Conservation (phyloP, 2,113 vertebrate genomes). For the Gasterosteus aculeatus region DNA sequence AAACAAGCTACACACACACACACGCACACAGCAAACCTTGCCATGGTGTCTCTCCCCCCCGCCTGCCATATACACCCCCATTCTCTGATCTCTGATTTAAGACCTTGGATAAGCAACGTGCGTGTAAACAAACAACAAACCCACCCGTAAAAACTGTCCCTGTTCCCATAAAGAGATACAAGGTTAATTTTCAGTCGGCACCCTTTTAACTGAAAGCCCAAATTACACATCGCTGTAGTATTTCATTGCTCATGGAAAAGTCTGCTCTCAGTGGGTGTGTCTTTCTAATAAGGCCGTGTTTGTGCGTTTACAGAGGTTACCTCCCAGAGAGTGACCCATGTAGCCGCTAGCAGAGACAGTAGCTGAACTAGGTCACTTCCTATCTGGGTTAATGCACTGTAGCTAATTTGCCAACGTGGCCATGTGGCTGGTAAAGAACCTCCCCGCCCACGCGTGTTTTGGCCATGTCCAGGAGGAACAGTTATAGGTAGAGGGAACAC, state of each 20-base stretch:
- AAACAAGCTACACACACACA: slow-evolving; percentile 41
- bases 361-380: slow-evolving; percentile 69
- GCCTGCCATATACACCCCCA: not conserved
- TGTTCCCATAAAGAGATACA: slow-evolving; percentile 3
- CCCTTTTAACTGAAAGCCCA: not conserved
- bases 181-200: slow-evolving; percentile 1
- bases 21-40: not conserved
- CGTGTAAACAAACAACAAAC: slow-evolving; percentile 45
- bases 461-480: slow-evolving; percentile 10
- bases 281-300: slow-evolving; percentile 8
- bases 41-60: slow-evolving; percentile 2
- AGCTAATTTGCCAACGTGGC: slow-evolving; percentile 38
- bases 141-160: slow-evolving; percentile 17
- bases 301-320: slow-evolving; percentile 17
- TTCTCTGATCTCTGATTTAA: slow-evolving; percentile 24
- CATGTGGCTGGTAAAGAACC: slow-evolving; percentile 37
- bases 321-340: slow-evolving; percentile 12
- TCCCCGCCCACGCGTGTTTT: slow-evolving; percentile 17
- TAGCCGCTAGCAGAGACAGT: slow-evolving; percentile 22
- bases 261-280: slow-evolving; percentile 31
- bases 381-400: slow-evolving; percentile 67
- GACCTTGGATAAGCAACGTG: slow-evolving; percentile 26
- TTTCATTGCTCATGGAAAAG: slow-evolving; percentile 19
- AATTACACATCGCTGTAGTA: slow-evolving; percentile 9
- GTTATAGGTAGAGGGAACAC: not conserved